Evolutionary conservation across 1,140 invertebrate species (phyloP).

Genomic region (Drosophila auraria): DNA sequence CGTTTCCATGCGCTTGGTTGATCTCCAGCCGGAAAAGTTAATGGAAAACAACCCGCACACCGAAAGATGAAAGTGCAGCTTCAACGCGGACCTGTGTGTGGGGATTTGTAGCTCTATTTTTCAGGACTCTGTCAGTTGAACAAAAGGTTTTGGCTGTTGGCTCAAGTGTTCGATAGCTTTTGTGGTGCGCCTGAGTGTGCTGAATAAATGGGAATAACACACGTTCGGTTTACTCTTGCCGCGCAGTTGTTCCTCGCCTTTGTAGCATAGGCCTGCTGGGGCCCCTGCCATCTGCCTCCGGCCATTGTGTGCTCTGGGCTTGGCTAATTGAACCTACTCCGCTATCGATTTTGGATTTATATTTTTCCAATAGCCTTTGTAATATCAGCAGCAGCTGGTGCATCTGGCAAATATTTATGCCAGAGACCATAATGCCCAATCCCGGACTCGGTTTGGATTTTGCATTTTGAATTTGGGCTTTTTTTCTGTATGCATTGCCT

Average conservation of each 20-base stretch:
- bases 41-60: conserved; percentile 55
- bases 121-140: conserved; percentile 27
- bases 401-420: conserved; percentile 69
- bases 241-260: conserved; percentile 5
- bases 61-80: conserved; percentile 21
- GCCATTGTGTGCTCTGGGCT: conserved; percentile 26
- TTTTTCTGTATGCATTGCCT: background rate
- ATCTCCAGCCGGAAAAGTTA: conserved; percentile 60
- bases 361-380: conserved; percentile 24
- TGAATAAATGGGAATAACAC: conserved; percentile 27
- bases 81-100: conserved; percentile 3
- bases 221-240: conserved; percentile 41
- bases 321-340: conserved; percentile 60
- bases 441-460: conserved; percentile 16
- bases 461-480: conserved; percentile 34
- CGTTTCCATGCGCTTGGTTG: conserved; percentile 77
- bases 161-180: conserved; percentile 47
- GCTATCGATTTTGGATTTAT: conserved; percentile 49
- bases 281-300: background rate
- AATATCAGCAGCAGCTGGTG: conserved; percentile 47
- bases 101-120: conserved; percentile 40
- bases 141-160: conserved; percentile 40
- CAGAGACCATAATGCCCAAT: conserved; percentile 5
- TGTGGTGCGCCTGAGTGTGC: conserved; percentile 23
- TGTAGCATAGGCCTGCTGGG: background rate